Conservation (phyloP, 1,140 invertebrate genomes). For the Microplitis demolitor region DNA sequence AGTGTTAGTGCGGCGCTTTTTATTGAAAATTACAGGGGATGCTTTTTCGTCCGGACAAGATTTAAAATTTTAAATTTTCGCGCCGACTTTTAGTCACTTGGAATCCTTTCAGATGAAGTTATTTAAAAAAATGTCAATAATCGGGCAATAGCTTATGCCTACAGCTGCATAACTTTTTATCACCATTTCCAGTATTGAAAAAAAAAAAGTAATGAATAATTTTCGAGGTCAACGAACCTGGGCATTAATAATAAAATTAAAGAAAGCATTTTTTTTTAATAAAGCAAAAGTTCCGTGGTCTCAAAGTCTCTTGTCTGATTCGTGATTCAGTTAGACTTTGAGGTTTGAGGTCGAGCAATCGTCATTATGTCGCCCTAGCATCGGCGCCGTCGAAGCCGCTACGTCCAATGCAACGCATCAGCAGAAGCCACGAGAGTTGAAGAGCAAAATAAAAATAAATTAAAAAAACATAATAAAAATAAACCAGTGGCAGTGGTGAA, state of each 20-base stretch:
- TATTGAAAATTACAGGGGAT: not conserved
- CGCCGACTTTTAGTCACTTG: no score
- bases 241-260: not conserved
- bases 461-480: not conserved
- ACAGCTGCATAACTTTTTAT: no score
- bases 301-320: conserved; percentile 26
- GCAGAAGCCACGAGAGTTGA: conserved; percentile 18
- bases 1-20: not conserved
- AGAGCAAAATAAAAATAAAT: not conserved
- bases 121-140: no score
- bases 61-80: no score
- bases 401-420: conserved; percentile 33
- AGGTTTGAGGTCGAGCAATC: conserved; percentile 46
- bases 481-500: not conserved
- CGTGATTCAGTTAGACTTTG: conserved; percentile 54
- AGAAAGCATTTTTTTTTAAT: conserved; percentile 2
- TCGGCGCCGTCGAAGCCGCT: conserved; percentile 10
- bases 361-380: conserved; percentile 45
- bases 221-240: no score
- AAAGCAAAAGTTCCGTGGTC: conserved; percentile 18
- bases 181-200: no score
- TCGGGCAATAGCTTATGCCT: no score
- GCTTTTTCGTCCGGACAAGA: no score
- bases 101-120: no score
- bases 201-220: no score